A percentile compares a stretch with the other conserved stretches of the same genome.
Evolutionary conservation across 2,113 vertebrate genomes (phyloP).

Genomic region (Percopsis transmontana): DNA sequence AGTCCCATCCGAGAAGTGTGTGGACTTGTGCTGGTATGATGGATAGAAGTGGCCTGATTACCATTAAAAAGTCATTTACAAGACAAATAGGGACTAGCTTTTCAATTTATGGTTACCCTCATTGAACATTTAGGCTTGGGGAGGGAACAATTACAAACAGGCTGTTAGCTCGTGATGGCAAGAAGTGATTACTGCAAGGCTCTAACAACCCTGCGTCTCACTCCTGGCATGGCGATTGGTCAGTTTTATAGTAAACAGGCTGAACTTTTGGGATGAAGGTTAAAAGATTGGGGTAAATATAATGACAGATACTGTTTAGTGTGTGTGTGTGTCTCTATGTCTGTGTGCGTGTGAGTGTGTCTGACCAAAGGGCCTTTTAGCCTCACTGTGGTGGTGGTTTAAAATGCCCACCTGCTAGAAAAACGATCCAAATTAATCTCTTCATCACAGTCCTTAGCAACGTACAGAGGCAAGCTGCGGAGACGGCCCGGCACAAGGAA

Average conservation of each 20-base stretch:
- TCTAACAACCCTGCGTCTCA: constrained; percentile 7
- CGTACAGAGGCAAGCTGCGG: constrained; percentile 55
- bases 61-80: constrained; percentile 75
- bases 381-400: constrained; percentile 44
- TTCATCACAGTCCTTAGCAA: constrained; percentile 69
- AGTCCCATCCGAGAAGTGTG: constrained; percentile 55
- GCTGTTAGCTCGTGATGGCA: constrained; percentile 31
- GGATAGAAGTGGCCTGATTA: constrained; percentile 66
- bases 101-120: constrained; percentile 63
- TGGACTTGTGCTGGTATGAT: constrained; percentile 60
- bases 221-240: constrained; percentile 4
- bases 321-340: constrained; percentile 7
- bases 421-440: constrained; percentile 60
- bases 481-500: constrained; percentile 62
- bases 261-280: not conserved
- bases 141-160: constrained; percentile 38
- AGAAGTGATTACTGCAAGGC: constrained; percentile 17
- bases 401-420: constrained; percentile 54
- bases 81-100: constrained; percentile 66
- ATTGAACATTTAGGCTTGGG: constrained; percentile 44
- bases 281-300: not conserved
- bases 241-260: not conserved
- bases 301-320: not conserved
- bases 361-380: constrained; percentile 46
- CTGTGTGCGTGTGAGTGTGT: not conserved